Evolutionary conservation across 2,888 invertebrate species (phyloP).

Genomic region (Phengaris alcon): DNA sequence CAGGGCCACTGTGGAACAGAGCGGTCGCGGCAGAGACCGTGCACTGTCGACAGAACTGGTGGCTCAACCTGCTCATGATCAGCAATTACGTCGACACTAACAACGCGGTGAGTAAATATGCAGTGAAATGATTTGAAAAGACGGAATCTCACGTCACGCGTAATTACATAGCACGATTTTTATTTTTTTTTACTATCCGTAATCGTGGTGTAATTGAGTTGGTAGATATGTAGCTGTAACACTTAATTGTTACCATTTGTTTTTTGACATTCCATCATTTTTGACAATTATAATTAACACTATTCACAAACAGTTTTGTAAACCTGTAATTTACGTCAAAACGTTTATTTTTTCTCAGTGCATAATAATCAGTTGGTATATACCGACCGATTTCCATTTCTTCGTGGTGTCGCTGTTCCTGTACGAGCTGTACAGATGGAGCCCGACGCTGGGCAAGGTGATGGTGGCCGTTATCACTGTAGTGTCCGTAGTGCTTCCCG

Average conservation of each 20-base stretch:
- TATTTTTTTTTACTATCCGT: no score
- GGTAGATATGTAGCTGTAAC: no score
- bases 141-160: background rate
- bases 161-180: background rate
- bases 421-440: slow-evolving; percentile 64
- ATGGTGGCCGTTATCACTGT: slow-evolving; percentile 54
- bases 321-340: background rate
- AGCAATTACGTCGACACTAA: slow-evolving; percentile 80
- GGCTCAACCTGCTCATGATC: slow-evolving; percentile 81
- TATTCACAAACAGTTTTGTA: no score
- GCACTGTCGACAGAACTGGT: slow-evolving; percentile 81
- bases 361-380: slow-evolving; percentile 83
- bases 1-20: slow-evolving; percentile 81
- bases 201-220: no score
- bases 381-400: slow-evolving; percentile 85
- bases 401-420: slow-evolving; percentile 78
- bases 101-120: slow-evolving; percentile 71
- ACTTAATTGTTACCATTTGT: no score
- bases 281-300: no score
- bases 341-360: slow-evolving; percentile 74
- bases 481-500: slow-evolving; percentile 71
- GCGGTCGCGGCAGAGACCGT: slow-evolving; percentile 68
- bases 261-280: no score
- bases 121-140: no score
- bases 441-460: slow-evolving; percentile 59